Conservation (phyloP, 2,797 vertebrate species). For the Eulemur albifrons region DNA sequence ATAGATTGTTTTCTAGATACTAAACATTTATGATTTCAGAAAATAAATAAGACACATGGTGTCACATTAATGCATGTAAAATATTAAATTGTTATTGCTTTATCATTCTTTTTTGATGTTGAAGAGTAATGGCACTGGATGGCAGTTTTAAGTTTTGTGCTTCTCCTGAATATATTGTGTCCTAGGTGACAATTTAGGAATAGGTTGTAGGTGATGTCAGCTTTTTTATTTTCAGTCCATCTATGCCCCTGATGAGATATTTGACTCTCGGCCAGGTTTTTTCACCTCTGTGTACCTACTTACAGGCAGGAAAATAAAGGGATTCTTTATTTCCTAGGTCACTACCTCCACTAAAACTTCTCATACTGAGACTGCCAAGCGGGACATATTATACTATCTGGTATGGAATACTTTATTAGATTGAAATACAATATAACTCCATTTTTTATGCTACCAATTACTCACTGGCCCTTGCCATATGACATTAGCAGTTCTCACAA, state of each 20-base stretch:
- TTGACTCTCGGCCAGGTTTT: background rate
- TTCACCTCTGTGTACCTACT: background rate
- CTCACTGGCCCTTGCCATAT: fast-evolving
- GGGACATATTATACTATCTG: background rate
- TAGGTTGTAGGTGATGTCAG: background rate
- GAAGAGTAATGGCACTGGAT: background rate
- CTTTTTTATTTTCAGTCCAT: background rate
- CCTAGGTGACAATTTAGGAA: background rate
- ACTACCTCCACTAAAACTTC: background rate
- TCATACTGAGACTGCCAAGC: background rate
- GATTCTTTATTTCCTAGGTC: background rate
- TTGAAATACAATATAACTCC: background rate
- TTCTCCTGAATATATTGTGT: background rate
- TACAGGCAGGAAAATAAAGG: background rate
- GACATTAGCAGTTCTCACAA: background rate
- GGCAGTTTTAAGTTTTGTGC: background rate
- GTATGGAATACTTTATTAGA: background rate
- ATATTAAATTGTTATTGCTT: background rate
- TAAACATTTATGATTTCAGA: background rate
- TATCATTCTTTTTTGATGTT: background rate
- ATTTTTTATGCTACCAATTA: background rate
- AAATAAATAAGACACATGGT: background rate
- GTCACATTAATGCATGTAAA: background rate
- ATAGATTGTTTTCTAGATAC: background rate
- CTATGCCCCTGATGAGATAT: background rate